Percentiles rank a stretch among this genome's conserved stretches.
These are phyloP conservation scores for Schizopygopsis pylzovi DNA, from an alignment of 2,797 vertebrate genomes.

Conservation along the genomic window DNA sequence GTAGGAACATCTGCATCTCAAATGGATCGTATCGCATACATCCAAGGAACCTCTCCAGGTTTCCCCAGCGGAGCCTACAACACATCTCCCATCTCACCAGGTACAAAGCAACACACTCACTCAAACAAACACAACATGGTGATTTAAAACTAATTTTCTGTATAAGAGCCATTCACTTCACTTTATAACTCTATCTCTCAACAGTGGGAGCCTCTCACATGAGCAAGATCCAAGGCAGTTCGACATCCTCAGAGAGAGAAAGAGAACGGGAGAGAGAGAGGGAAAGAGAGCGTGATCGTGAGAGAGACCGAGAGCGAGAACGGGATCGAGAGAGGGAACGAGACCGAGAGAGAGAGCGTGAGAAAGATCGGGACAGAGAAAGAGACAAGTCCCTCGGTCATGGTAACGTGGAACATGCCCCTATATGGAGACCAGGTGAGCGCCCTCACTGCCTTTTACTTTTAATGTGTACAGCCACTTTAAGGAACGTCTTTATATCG, in stretches of 20 bases:
- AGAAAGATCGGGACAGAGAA: too few species aligned
- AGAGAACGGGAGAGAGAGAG: slow-evolving; percentile 66
- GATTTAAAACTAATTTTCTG: background rate
- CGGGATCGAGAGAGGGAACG: slow-evolving; percentile 71
- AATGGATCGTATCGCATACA: slow-evolving; percentile 95
- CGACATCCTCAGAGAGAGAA: slow-evolving; percentile 82
- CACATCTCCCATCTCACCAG: slow-evolving; percentile 94
- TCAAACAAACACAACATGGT: background rate
- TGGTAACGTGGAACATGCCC: too few species aligned
- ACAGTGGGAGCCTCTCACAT: slow-evolving; percentile 90
- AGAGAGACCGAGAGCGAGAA: slow-evolving; percentile 81
- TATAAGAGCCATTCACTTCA: background rate
- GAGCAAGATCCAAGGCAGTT: slow-evolving; percentile 83
- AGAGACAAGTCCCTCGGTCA: too few species aligned
- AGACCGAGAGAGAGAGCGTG: too few species aligned
- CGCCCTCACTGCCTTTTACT: too few species aligned
- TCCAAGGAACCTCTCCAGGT: slow-evolving; percentile 83
- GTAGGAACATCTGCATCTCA: slow-evolving; percentile 83
- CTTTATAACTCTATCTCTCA: background rate
- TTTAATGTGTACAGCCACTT: too few species aligned
- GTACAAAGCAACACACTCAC: slow-evolving; percentile 71
- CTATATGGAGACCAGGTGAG: too few species aligned
- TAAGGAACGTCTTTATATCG: background rate
- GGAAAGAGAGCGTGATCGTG: slow-evolving; percentile 76
- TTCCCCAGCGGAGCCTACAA: slow-evolving; percentile 88